Conservation (phyloP, 35 echinoderm and acorn worm genomes). For the Heliocidaris erythrogramma region DNA sequence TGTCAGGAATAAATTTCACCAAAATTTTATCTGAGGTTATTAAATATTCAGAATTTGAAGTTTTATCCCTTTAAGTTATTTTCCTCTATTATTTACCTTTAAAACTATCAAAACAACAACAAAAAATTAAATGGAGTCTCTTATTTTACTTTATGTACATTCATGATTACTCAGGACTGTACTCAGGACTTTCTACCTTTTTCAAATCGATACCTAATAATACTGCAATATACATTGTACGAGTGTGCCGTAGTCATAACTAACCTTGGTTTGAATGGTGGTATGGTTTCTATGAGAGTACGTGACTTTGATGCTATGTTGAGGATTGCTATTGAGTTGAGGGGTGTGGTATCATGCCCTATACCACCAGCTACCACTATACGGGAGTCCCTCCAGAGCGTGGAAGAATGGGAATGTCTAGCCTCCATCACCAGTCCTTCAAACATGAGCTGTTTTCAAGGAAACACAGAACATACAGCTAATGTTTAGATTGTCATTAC, state of each 20-base stretch:
- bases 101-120: too few species aligned
- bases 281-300: conserved; percentile 27
- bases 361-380: conserved; percentile 75
- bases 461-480: not conserved
- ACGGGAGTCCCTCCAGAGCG: conserved; percentile 50
- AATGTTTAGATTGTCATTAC: not conserved
- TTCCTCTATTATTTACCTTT: too few species aligned
- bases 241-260: not conserved
- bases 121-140: too few species aligned
- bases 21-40: too few species aligned
- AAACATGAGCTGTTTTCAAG: conserved; percentile 32
- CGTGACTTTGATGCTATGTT: conserved; percentile 44
- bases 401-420: conserved; percentile 81
- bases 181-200: too few species aligned
- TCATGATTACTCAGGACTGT: too few species aligned
- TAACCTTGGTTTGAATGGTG: conserved; percentile 68
- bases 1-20: too few species aligned
- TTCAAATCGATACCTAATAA: too few species aligned
- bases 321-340: conserved; percentile 60
- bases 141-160: too few species aligned
- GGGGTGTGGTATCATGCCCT: conserved; percentile 53
- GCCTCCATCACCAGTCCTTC: conserved; percentile 38
- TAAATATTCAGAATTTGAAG: too few species aligned
- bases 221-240: too few species aligned
- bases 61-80: too few species aligned